Base-by-base conservation (phyloP, 2,888 invertebrate species). In the Plebejus anna region DNA sequence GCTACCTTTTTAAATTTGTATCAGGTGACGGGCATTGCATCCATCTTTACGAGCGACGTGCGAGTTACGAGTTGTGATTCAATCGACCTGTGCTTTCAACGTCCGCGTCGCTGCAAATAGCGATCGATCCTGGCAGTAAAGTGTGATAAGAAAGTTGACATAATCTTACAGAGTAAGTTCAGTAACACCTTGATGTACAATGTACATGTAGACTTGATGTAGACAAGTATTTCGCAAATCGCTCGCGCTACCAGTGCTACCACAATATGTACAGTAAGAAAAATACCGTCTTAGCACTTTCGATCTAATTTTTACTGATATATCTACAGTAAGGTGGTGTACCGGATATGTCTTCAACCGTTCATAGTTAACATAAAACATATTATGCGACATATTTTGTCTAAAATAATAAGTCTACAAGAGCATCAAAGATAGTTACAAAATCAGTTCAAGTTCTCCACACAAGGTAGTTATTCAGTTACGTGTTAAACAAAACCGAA, bases 31-130 rank as follows among this genome's bases (percentile, higher is more conserved):
- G 36, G 55, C 55, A 42, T 72, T 22, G 47, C 72, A 72, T 72
- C 73, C 55, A 51, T 73, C 73, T 73, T 73, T 73, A 55, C 51
- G 51, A 38, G 42, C 71, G 73, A 55, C 55, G 55, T 66, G 66
- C 28, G 32, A 66, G 66, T 66, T 66, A 66, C 66, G 66, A 66
- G 13, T 66, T 66, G 13, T 66, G 66, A 66, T 66, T 66, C 32
- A 4, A 66, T 66, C 66, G 32, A 16, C 32, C 5, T 16, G 66
- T 66, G 66, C 66, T 66, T 66, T 66, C 32, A 13, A 66, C 66
- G 66, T 66, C 32, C 4, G 36, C 66, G 66, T 66, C 13, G 32
- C 32, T 66, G 66, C 66, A 66, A 66, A 66, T 66, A 66, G 36
- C 66, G 66, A 66, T 66, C 32, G 32, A 66, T 66, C 66, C 66